A percentile compares a stretch with the other conserved stretches of the same genome.
phyloP scores from a whole-genome alignment of 2,888 invertebrate species.

The Lithodes maja region DNA sequence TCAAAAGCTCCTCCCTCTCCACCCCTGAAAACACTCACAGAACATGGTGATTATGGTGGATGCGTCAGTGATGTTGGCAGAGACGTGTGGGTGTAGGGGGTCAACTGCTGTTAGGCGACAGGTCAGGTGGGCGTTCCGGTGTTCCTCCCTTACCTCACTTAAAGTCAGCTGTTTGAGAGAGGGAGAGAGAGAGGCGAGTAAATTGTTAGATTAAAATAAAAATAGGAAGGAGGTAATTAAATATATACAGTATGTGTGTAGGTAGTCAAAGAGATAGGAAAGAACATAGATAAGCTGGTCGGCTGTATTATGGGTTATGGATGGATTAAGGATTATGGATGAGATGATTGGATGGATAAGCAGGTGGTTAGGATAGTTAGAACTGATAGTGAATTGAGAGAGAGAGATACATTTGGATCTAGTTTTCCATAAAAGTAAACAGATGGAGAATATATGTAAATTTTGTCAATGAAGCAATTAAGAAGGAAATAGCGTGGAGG shows the following conservation, averaged over 20 bases:
- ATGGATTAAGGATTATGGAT: too few species aligned
- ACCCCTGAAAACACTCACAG: constrained; percentile 26
- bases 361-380: too few species aligned
- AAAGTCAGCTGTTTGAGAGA: constrained; percentile 12
- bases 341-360: too few species aligned
- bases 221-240: neutral
- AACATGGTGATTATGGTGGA: constrained; percentile 38
- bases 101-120: constrained; percentile 42
- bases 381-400: too few species aligned
- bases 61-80: constrained; percentile 35
- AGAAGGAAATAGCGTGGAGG: too few species aligned
- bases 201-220: neutral
- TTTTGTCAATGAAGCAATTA: too few species aligned
- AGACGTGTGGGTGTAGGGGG: constrained; percentile 7
- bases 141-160: constrained; percentile 10
- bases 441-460: too few species aligned
- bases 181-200: neutral
- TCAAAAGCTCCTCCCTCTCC: neutral
- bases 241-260: neutral
- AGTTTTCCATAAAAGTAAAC: too few species aligned
- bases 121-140: constrained; percentile 41
- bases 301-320: neutral
- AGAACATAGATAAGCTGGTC: neutral
- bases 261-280: neutral
- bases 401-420: too few species aligned